phyloP scores from a whole-genome alignment of 2,888 invertebrate genomes.

The Tridacna crocea region DNA sequence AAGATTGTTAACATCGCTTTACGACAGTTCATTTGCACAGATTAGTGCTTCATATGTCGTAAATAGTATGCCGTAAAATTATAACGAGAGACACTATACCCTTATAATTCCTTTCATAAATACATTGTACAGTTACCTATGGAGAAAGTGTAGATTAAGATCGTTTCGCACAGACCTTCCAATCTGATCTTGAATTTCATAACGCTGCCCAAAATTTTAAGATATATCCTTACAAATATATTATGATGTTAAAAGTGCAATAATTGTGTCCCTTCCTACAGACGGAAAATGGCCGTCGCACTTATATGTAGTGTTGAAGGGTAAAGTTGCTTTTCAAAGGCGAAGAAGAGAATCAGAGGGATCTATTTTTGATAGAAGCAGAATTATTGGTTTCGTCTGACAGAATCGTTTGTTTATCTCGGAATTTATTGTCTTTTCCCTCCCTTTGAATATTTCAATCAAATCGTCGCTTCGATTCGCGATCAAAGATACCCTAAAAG shows the following conservation, averaged over 20 bases:
- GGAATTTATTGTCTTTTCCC: constrained; percentile 5
- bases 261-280: background rate
- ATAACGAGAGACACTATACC: background rate
- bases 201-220: background rate
- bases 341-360: background rate
- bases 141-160: no score
- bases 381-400: background rate
- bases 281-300: no score
- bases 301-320: no score
- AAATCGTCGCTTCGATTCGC: background rate
- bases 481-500: background rate
- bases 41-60: constrained; percentile 10
- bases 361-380: background rate
- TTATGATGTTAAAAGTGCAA: background rate
- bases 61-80: constrained; percentile 10
- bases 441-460: background rate
- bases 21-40: background rate
- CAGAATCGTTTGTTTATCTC: constrained; percentile 18
- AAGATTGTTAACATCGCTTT: constrained; percentile 16
- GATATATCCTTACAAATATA: background rate
- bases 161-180: no score
- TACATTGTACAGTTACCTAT: background rate
- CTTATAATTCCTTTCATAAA: background rate
- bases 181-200: background rate
- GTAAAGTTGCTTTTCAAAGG: no score